These are phyloP conservation scores for Leucophenga varia DNA, from an alignment of 1,140 invertebrate species.

Conservation along the genomic window DNA sequence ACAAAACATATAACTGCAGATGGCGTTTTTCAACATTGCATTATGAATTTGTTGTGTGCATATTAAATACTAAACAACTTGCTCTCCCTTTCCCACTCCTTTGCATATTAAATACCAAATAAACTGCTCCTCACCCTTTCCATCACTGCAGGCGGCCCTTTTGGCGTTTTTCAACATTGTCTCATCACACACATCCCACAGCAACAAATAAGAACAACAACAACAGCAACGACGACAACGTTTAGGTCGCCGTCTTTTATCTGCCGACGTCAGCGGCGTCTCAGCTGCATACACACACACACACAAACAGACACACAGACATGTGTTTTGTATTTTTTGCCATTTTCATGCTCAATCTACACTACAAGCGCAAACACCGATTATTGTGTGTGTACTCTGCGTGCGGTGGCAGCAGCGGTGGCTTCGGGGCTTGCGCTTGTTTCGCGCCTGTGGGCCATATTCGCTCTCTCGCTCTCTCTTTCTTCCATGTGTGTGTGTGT, in stretches of 20 bases:
- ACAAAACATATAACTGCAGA: no score
- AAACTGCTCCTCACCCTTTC: no score
- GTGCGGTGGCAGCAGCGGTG: conserved; percentile 12
- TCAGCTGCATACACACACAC: conserved; percentile 12
- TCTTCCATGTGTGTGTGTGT: neutral
- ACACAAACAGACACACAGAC: neutral
- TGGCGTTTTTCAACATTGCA: no score
- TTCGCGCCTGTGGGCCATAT: conserved; percentile 28
- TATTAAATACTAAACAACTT: no score
- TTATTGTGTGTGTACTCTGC: conserved; percentile 12
- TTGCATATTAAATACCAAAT: no score
- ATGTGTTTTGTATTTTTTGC: conserved; percentile 15
- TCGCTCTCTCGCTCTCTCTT: conserved; percentile 9
- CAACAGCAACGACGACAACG: no score
- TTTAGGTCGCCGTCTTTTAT: conserved; percentile 23
- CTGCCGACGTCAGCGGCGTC: conserved; percentile 30
- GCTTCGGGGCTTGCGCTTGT: conserved; percentile 26
- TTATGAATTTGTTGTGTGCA: no score
- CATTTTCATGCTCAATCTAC: conserved; percentile 27
- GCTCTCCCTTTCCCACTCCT: no score
- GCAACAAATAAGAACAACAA: conserved; percentile 8
- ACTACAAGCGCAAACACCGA: conserved; percentile 17
- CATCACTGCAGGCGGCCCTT: no score
- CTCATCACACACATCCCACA: neutral
- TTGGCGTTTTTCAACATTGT: conserved; percentile 30